Base-by-base conservation (phyloP, 2,113 vertebrate species). In the Elaphurus davidianus region DNA sequence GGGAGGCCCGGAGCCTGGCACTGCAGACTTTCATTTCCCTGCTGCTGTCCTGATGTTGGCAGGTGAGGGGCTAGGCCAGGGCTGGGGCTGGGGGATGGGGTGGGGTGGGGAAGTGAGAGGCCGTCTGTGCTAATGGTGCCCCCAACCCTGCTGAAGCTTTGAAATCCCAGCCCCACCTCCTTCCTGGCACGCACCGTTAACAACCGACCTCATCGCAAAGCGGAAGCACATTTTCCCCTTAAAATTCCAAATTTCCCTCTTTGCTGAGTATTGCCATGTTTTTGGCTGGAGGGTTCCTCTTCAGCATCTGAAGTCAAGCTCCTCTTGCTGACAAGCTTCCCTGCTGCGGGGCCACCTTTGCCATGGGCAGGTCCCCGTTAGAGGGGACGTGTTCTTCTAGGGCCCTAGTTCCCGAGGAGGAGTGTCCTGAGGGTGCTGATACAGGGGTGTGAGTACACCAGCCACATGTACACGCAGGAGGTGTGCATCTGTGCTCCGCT, bases 181-280 rank as follows among this genome's bases (percentile, higher is more conserved):
- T 30, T 11, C 30, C 43, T 27, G 64, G 67, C 57, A 27, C 21
- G 3, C 0, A 45, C 13, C 12, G 21, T 52, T 25, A 47, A 64
- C 33, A 87, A 28, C 30, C 5, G 4, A 71, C 43, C 47, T 83
- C 67, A 87, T 57, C 43, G 55, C 54, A 27, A 13, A 83, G 19
- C 81, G 43, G 92, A 81, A 15, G 30, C 17, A 8, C 5, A 14
- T 27, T 52, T 59, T 6, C 4, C 14, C 36, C 54, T 55, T 25
- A 25, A 94, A 94, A 96, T 59, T 91, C 88, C 21, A 40, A 28
- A 86, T 95, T 57, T 88, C 88, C 67, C 83, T 92, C 82, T 92
- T 95, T 82, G 59, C 88, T 57, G 87, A 60, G 45, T 28, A 57
- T 90, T 81, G 40, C n/a, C 23, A 3, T n/a, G 85, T n/a, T 95